Percentiles rank a stretch among this genome's conserved stretches.
phyloP scores from a whole-genome alignment of 92 coral and sea anemone species.

The Parazoanthus swiftii region DNA sequence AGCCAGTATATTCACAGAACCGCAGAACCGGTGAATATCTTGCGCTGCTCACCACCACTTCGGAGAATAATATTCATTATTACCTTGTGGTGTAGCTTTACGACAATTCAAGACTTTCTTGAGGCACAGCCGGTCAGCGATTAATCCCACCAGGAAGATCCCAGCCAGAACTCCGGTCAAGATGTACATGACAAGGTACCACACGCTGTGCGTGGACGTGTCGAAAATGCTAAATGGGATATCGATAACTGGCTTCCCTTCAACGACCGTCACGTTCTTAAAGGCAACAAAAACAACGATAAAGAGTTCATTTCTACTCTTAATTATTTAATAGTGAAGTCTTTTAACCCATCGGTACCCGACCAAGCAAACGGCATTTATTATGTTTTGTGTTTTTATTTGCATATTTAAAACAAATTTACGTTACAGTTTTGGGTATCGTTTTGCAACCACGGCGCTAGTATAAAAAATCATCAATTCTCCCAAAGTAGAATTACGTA shows the following conservation, averaged over 20 bases:
- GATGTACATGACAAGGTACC: background rate
- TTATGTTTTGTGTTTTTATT: no score
- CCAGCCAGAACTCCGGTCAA: background rate
- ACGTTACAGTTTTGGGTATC: no score
- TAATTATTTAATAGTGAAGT: background rate
- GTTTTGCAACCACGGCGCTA: no score
- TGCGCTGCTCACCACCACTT: no score
- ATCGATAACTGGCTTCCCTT: background rate
- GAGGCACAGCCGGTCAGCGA: background rate
- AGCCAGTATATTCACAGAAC: no score
- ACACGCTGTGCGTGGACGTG: background rate
- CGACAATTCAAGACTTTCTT: background rate
- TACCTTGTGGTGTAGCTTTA: background rate
- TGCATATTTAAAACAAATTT: no score
- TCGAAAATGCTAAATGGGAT: background rate
- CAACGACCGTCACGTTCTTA: background rate
- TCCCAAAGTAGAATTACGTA: no score
- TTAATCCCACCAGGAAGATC: background rate
- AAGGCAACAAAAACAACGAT: background rate
- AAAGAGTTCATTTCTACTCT: background rate
- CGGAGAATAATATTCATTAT: no score
- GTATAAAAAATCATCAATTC: no score
- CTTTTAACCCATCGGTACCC: no score
- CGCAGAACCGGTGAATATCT: no score
- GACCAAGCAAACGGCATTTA: background rate